Percentiles rank a stretch among this genome's conserved stretches.
phyloP scores from a whole-genome alignment of 2,113 vertebrate species.

The Cavia aperea region DNA sequence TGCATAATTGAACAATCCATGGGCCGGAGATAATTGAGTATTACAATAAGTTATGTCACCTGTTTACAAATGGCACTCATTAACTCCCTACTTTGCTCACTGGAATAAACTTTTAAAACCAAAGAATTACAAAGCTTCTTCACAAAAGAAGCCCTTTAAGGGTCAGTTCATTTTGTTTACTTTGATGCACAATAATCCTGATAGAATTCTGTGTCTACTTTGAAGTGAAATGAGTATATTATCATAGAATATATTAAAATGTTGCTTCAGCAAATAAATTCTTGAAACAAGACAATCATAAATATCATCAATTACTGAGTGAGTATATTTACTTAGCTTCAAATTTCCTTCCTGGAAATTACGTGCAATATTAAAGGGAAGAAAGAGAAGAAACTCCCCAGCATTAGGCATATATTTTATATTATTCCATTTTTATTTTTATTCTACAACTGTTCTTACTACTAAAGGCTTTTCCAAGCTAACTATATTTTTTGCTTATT shows the following conservation, averaged over 20 bases:
- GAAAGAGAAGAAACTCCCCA: background rate
- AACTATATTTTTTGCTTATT: background rate
- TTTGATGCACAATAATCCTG: slow-evolving; percentile 44
- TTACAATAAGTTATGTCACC: slow-evolving; percentile 63
- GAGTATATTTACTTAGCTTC: background rate
- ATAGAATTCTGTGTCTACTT: slow-evolving; percentile 20
- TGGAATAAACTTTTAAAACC: slow-evolving; percentile 61
- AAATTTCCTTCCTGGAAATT: slow-evolving; percentile 35
- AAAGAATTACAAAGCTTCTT: slow-evolving; percentile 60
- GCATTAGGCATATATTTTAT: background rate
- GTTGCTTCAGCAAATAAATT: background rate
- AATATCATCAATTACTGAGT: background rate
- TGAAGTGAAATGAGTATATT: slow-evolving; percentile 29
- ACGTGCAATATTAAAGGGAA: background rate
- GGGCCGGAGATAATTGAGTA: slow-evolving; percentile 64
- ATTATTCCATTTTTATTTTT: background rate
- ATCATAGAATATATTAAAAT: background rate
- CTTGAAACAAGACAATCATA: slow-evolving; percentile 6
- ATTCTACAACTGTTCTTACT: background rate
- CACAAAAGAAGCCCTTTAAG: slow-evolving; percentile 32
- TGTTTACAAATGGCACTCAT: slow-evolving; percentile 70
- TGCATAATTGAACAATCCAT: slow-evolving; percentile 67
- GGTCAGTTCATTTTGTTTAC: slow-evolving; percentile 48
- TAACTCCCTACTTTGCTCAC: slow-evolving; percentile 61
- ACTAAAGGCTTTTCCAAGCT: background rate